Base-by-base conservation (phyloP, 2,888 invertebrate species). In the Leucophora obtusa region DNA sequence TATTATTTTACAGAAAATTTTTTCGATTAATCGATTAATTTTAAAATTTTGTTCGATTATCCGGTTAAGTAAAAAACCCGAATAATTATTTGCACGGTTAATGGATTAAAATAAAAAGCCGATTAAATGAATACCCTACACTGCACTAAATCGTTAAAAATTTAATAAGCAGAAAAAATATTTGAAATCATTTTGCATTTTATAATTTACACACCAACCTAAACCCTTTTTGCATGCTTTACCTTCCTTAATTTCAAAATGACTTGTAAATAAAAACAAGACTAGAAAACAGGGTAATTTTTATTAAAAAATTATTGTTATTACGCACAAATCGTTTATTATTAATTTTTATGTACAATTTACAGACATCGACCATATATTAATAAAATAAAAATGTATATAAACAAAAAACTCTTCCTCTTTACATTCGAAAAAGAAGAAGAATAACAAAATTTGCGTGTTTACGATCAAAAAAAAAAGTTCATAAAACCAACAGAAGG, bases 261-360 rank as follows among this genome's bases (percentile, higher is more conserved):
- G 6, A 11, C 70, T 56, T 63, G 33, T 43, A 53, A n/a, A 24
- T 15, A 14, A 24, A 14, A 28, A 33, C 28, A 47, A 14, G 35
- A 56, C 47, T 62, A 70, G 47, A 28, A 58, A 69, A 59, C 54
- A 35, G 54, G 65, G 68, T 65, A 66, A 66, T 77, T 71, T 81
- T 35, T 66, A 78, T 73, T 80, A 60, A 75, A 82, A 87, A 88
- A 87, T 87, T 87, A 88, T 87, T 87, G 86, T 87, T 87, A 87
- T 87, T 79, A 77, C 85, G 86, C 85, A 85, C 80, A 85, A 86
- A 87, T 87, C 88, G 88, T 88, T 87, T 86, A 88, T 88, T 88
- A 88, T 88, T 88, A 88, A 88, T 88, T 88, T 88, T 88, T 87
- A 88, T 88, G 86, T 85, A 71, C 75, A 65, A 77, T 69, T 47